Evolutionary conservation across 2,113 vertebrate species (phyloP).

Genomic region (Strigops habroptila): DNA sequence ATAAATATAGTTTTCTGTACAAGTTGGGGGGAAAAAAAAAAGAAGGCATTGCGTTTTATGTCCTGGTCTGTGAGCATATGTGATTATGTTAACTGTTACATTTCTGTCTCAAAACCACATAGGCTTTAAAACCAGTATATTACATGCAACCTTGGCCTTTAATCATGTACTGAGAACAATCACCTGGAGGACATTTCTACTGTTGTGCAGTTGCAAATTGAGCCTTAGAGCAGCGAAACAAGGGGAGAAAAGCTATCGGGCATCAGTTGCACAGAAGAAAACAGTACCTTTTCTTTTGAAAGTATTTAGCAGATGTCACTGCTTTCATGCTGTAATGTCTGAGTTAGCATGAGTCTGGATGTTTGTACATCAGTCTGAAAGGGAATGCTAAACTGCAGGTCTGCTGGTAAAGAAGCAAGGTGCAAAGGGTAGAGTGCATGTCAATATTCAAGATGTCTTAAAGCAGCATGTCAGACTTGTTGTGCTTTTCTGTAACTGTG

Average conservation of each 20-base stretch:
- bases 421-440: neutral
- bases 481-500: neutral
- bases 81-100: neutral
- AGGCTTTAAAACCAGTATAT: neutral
- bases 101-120: neutral
- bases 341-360: neutral
- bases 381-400: neutral
- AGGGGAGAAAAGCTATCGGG: neutral
- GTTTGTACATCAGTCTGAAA: neutral
- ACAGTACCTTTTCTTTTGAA: neutral
- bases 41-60: neutral
- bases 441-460: neutral
- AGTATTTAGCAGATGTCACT: neutral
- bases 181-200: neutral
- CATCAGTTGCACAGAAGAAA: neutral
- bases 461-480: neutral
- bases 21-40: neutral
- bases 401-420: neutral
- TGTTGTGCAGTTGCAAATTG: neutral
- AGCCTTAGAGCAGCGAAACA: fast-evolving
- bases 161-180: neutral
- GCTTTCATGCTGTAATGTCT: neutral
- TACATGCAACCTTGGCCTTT: neutral
- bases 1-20: neutral
- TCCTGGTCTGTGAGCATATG: fast-evolving